These are phyloP conservation scores for Metridium senile DNA, from an alignment of 92 coral and sea anemone species.

Conservation along the genomic window DNA sequence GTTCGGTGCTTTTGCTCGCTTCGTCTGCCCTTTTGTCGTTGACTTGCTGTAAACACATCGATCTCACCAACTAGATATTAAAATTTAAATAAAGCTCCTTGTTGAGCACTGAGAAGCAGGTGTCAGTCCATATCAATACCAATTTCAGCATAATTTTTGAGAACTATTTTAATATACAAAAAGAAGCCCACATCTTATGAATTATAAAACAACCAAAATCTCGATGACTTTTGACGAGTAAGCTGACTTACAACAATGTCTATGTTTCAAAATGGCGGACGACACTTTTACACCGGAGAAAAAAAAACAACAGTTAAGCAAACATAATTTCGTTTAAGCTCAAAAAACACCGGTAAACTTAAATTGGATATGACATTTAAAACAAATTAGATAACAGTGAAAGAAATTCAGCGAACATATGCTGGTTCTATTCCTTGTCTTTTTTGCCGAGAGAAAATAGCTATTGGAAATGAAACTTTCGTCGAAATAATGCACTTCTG, in stretches of 20 bases:
- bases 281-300: no score
- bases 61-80: constrained; percentile 16
- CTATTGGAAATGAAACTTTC: no score
- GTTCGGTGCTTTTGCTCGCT: not conserved
- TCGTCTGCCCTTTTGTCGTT: constrained; percentile 21
- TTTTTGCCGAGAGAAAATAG: no score
- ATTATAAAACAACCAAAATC: constrained; percentile 17
- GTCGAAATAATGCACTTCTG: no score
- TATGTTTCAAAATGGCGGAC: no score
- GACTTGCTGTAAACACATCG: constrained; percentile 16
- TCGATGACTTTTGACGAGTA: not conserved
- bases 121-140: constrained; percentile 15
- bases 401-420: no score
- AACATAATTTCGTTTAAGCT: not conserved
- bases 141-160: constrained; percentile 24
- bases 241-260: no score
- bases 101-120: constrained; percentile 14
- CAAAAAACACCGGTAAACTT: not conserved
- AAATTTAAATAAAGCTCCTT: constrained; percentile 34
- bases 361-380: not conserved
- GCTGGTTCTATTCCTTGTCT: no score
- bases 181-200: constrained; percentile 26
- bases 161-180: constrained; percentile 33
- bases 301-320: not conserved
- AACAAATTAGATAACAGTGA: no score